phyloP scores from a whole-genome alignment of 2,113 vertebrate genomes.

The Cavia aperea region DNA sequence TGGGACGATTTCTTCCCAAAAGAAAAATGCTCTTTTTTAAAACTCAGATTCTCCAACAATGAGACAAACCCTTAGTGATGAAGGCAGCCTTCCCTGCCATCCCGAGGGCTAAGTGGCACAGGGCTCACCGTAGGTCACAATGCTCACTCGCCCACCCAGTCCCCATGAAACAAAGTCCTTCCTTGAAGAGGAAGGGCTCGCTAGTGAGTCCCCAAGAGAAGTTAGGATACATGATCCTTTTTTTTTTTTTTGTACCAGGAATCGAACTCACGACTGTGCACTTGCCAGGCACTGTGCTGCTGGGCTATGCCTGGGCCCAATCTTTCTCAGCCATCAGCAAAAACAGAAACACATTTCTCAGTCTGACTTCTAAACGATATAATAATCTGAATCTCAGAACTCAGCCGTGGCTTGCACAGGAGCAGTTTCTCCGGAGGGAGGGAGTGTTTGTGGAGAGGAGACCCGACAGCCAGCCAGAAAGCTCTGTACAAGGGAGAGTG shows the following conservation, averaged over 20 bases:
- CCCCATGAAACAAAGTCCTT: slow-evolving; percentile 10
- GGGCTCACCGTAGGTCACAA: slow-evolving; percentile 31
- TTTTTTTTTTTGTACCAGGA: not conserved
- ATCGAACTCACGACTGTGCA: too few species aligned
- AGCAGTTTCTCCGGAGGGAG: not conserved
- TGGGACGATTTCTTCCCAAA: not conserved
- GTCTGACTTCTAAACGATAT: not conserved
- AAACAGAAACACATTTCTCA: not conserved
- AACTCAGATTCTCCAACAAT: not conserved
- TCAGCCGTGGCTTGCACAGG: not conserved
- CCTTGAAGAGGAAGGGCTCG: not conserved
- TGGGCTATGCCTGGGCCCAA: too few species aligned
- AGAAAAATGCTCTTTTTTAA: not conserved
- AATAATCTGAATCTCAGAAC: not conserved
- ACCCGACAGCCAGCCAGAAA: not conserved
- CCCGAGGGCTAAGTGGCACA: not conserved
- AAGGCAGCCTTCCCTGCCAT: not conserved
- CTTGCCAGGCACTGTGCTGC: too few species aligned
- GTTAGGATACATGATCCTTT: not conserved
- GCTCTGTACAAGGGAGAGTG: not conserved
- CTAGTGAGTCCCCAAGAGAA: not conserved
- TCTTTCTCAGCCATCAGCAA: not conserved
- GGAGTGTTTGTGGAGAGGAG: not conserved
- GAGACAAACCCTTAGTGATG: not conserved
- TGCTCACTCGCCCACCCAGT: slow-evolving; percentile 9